Conservation (phyloP, 2,888 invertebrate species). For the Mesodorylaimus sp. region DNA sequence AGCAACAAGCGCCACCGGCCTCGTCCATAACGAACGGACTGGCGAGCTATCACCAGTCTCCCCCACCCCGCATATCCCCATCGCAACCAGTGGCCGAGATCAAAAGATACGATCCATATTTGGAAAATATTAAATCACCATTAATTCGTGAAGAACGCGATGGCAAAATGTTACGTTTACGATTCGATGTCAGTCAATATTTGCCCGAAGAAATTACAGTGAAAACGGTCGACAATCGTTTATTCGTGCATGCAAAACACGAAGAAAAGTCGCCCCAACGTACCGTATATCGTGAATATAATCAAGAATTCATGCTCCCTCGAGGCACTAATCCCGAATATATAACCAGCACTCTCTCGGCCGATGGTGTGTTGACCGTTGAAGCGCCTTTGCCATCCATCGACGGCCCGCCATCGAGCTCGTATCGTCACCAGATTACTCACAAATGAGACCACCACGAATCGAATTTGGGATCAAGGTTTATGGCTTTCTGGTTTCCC, state of each 20-base stretch:
- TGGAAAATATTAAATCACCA: slow-evolving; percentile 45
- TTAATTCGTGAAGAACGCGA: slow-evolving; percentile 82
- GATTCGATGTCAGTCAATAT: slow-evolving; percentile 94
- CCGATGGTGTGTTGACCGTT: slow-evolving; percentile 86
- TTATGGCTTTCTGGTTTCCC: too few relatives aligned
- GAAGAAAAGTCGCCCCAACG: slow-evolving; percentile 92
- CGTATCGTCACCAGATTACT: neutral
- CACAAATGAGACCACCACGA: neutral
- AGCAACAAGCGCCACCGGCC: neutral
- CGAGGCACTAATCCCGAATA: slow-evolving; percentile 89
- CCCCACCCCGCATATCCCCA: slow-evolving; percentile 12
- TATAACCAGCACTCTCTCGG: slow-evolving; percentile 82
- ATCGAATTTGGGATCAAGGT: too few relatives aligned
- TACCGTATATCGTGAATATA: slow-evolving; percentile 92
- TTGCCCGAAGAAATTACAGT: slow-evolving; percentile 81
- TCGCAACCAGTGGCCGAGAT: neutral
- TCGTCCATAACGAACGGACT: neutral
- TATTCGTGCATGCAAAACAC: slow-evolving; percentile 71
- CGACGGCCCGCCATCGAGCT: slow-evolving; percentile 9
- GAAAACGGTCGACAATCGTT: slow-evolving; percentile 91
- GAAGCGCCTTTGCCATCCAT: slow-evolving; percentile 71
- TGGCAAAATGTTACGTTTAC: slow-evolving; percentile 73
- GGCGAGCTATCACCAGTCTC: neutral
- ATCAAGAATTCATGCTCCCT: slow-evolving; percentile 78
- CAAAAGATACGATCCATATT: slow-evolving; percentile 25